Conservation (phyloP, 2,113 vertebrate species). For the Terrapene triunguis region DNA sequence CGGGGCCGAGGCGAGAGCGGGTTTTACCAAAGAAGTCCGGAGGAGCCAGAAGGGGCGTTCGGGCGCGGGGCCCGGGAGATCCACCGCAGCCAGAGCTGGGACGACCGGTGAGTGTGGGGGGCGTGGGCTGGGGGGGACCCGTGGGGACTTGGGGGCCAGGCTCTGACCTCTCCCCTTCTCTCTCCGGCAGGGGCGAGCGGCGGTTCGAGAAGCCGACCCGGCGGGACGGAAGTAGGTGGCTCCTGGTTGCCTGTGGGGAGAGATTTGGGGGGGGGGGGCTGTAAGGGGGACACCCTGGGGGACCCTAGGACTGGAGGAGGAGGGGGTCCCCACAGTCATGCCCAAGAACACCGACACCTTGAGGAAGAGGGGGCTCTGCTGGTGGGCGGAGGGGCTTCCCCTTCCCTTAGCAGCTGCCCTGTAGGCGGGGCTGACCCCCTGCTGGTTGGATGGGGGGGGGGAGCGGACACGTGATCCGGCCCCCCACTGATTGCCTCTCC, state of each 20-base stretch:
- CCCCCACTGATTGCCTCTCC: neutral
- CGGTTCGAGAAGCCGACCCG: constrained; percentile 91
- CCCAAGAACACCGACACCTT: neutral
- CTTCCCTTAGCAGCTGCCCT: neutral
- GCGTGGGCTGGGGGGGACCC: no score
- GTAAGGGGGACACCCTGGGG: neutral
- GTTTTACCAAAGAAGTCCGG: constrained; percentile 95
- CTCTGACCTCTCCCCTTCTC: neutral
- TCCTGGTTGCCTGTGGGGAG: neutral
- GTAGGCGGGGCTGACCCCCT: no score
- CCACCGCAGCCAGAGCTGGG: constrained; percentile 95
- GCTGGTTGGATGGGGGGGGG: neutral
- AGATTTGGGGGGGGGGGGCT: no score
- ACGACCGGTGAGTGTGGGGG: constrained; percentile 84
- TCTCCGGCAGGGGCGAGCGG: constrained; percentile 84
- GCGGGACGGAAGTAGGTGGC: constrained; percentile 81
- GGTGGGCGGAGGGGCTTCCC: no score
- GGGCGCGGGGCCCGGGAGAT: constrained; percentile 88
- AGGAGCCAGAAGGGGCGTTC: constrained; percentile 89
- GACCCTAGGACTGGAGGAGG: no score
- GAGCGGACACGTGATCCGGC: neutral
- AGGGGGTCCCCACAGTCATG: neutral
- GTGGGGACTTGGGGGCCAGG: neutral
- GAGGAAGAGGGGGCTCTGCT: neutral
- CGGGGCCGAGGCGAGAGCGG: constrained; percentile 91